Percentiles rank a stretch among this genome's conserved stretches.
Conservation (phyloP, 2,797 vertebrate genomes). For the Melanotaenia maccullochi region DNA sequence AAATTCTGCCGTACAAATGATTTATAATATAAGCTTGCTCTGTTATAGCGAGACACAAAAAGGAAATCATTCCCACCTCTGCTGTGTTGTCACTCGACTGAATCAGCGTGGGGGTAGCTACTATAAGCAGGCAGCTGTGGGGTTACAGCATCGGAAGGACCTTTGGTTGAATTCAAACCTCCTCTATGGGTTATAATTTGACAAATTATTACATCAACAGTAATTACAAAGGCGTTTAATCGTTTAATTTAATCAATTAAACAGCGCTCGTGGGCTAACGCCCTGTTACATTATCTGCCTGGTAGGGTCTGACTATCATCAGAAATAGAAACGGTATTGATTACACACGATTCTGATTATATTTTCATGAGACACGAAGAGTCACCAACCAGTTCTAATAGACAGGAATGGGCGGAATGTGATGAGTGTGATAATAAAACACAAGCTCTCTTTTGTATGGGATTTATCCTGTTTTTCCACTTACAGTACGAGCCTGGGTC, state of each 20-base stretch:
- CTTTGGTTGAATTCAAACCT: conserved; percentile 5
- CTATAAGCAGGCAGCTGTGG: conserved; percentile 7
- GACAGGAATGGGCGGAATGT: conserved; percentile 74
- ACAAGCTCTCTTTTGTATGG: conserved; percentile 40
- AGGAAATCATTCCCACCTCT: conserved; percentile 4
- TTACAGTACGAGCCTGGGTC: conserved; percentile 13
- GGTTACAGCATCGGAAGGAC: conserved; percentile 1
- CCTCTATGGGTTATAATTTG: not conserved
- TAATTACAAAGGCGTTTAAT: not conserved
- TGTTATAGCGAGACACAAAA: not conserved
- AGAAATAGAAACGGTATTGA: conserved; percentile 56
- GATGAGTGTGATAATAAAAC: conserved; percentile 68
- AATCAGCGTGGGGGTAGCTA: conserved; percentile 11
- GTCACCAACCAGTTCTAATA: conserved; percentile 37
- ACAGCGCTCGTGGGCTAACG: conserved; percentile 12
- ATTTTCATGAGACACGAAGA: conserved; percentile 28
- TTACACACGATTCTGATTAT: conserved; percentile 28
- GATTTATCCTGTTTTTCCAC: conserved; percentile 44
- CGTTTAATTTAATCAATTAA: not conserved
- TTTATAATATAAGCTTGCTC: not conserved
- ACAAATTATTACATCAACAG: not conserved
- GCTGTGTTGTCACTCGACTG: not conserved
- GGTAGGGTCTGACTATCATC: conserved; percentile 14
- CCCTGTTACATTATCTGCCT: conserved; percentile 24
- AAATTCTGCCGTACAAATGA: not conserved